Conservation (phyloP, 2,888 invertebrate genomes). For the Drosophila prostipennis region DNA sequence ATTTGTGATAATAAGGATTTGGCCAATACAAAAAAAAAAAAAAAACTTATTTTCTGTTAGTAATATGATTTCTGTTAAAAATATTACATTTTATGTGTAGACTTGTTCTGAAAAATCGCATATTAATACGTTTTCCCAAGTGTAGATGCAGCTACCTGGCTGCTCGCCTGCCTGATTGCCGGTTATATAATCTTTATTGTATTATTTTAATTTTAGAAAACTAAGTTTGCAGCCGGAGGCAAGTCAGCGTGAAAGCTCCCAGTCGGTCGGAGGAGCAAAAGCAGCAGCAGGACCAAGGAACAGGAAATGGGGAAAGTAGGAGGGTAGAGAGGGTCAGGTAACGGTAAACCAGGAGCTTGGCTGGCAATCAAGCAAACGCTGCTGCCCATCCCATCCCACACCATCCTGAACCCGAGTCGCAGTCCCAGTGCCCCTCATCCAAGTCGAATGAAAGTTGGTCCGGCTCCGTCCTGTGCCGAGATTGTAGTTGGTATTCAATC, state of each 20-base stretch:
- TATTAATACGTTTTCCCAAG: not conserved
- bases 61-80: too few relatives aligned
- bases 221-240: constrained; percentile 53
- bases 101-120: not conserved
- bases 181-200: constrained; percentile 72
- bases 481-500: constrained; percentile 77
- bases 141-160: constrained; percentile 20
- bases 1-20: too few relatives aligned
- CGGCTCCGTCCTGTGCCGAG: constrained; percentile 36
- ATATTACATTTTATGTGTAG: too few relatives aligned
- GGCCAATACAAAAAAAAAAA: too few relatives aligned
- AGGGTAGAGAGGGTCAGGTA: constrained; percentile 26
- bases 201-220: constrained; percentile 76
- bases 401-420: constrained; percentile 14
- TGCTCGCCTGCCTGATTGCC: constrained; percentile 36
- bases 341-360: constrained; percentile 39
- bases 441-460: constrained; percentile 50
- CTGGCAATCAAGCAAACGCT: constrained; percentile 21
- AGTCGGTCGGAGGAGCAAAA: constrained; percentile 7
- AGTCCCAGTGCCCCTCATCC: not conserved
- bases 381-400: constrained; percentile 2
- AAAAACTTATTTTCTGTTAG: too few relatives aligned
- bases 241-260: constrained; percentile 32
- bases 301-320: constrained; percentile 2
- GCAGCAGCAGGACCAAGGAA: constrained; percentile 2